Evolutionary conservation across 2,888 invertebrate species (phyloP), one percentile per base, ranked within the genome.

Genomic region (Pantelozetes paolii): DNA sequence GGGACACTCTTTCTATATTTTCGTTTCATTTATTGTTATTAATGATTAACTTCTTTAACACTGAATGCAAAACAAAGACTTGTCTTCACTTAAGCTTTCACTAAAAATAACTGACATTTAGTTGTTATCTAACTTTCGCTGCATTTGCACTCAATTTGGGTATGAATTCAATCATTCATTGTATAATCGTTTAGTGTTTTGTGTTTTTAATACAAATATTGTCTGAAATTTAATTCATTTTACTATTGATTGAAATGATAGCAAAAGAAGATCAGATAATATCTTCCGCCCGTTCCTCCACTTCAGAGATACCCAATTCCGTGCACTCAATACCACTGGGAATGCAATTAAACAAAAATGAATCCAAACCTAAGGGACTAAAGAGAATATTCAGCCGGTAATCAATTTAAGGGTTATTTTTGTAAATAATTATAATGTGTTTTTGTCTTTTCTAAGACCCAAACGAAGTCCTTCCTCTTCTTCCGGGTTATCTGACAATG

Each of bases 401-500:
- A n/a, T 62, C 48, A n/a, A 5, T 8, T 32, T 6, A 48, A 32
- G 11, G 15, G 11, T 50, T 15, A 1, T 36, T 6, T 26, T n/a
- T 72, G 36, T 11, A 20, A 3, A 26, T 13, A 8, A 13, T 11
- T n/a, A n/a, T 64, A 2, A 64, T 64, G 2, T 30, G 13, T 28
- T 11, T 26, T 28, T 57, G 11, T 57, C 15, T 28, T 62, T 36
- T 45, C 15, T 15, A 9, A 59, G 59, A 15, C 42, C 42, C 13
- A 74, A 74, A 28, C 32, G 74, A 54, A 74, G 74, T 28, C 70
- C 74, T 23, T 74, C 74, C 9, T 36, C 74, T 45, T 71, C 57
- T 36, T 71, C 74, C 2, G 74, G 74, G 6, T 69, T 77, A 5
- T 67, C 85, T 11, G 78, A 78, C 5, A 87, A 86, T 1, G 88